Evolutionary conservation across 2,113 vertebrate genomes (phyloP), one percentile per base, ranked within the genome.

Genomic region (Boulengeromyrus knoepffleri): DNA sequence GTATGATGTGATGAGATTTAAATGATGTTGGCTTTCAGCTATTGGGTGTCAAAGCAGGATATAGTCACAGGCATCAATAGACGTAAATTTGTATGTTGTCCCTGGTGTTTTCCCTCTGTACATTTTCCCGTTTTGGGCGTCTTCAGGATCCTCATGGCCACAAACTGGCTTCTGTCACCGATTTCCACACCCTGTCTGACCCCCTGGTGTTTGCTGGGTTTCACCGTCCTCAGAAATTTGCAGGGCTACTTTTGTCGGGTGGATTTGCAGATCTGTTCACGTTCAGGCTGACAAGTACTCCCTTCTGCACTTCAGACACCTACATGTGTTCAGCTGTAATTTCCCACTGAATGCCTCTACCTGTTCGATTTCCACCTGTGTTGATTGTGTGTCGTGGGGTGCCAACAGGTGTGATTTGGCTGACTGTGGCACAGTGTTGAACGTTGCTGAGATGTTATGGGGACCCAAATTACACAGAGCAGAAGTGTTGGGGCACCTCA

Each of bases 401-500:
- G 7, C 17, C 19, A 85, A 85, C 45, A n/a, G 83, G 83, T 85
- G 83, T 85, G 83, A 46, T 24, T 39, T 21, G 45, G 42, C 83
- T 47, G 42, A 24, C 42, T n/a, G 45, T 47, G 39, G 42, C 19
- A 17, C 27, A 46, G 77, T 27, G 74, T 39, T 19, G 36, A 80
- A 19, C 7, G 17, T 45, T 1, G 39, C 9, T 45, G 3, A 0
- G 45, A 47, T 9, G 2, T 5, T 21, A 42, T n/a, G 39, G 9
- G 21, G 39, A 24, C 45, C 45, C 4, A 83, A 42, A 45, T 15
- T 12, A 42, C 31, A 3, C 6, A 83, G 17, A 80, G 83, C 93
- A 93, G 94, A 93, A 92, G 93, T 92, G 92, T 90, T 39, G 46
- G 88, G 93, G 93, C 95, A 93, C 85, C 85, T 31, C 13, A 39